Evolutionary conservation across 2,113 vertebrate species (phyloP).

Genomic region (Syngnathus typhle): DNA sequence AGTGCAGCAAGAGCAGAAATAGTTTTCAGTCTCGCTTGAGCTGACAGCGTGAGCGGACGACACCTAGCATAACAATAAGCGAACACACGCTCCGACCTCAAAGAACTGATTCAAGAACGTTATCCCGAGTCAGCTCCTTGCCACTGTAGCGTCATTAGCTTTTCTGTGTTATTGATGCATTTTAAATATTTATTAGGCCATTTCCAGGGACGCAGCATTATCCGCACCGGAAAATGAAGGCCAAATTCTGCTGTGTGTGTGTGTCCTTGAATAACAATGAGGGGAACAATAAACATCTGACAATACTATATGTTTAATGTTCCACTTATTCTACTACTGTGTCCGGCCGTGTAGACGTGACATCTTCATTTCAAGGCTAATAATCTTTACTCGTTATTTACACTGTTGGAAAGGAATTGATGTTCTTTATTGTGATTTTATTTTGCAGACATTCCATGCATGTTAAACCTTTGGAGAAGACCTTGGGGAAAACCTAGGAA

Average conservation of each 20-base stretch:
- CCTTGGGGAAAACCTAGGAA: neutral
- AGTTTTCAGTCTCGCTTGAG: slow-evolving; percentile 12
- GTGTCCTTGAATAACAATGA: slow-evolving; percentile 41
- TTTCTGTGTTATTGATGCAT: slow-evolving; percentile 45
- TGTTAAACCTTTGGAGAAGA: neutral
- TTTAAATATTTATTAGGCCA: slow-evolving; percentile 60
- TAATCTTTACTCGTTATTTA: too few species aligned
- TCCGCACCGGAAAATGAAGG: slow-evolving; percentile 35
- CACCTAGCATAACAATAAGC: slow-evolving; percentile 7
- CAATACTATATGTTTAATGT: slow-evolving; percentile 2
- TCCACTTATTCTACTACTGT: neutral
- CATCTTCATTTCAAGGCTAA: too few species aligned
- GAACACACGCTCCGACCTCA: slow-evolving; percentile 8
- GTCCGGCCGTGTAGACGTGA: too few species aligned
- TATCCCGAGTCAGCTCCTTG: slow-evolving; percentile 37
- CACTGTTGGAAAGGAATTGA: too few species aligned
- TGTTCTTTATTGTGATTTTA: too few species aligned
- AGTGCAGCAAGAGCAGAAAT: slow-evolving; percentile 15
- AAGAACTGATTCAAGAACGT: slow-evolving; percentile 9
- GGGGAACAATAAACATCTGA: slow-evolving; percentile 13
- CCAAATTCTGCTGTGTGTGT: slow-evolving; percentile 9
- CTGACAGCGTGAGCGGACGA: slow-evolving; percentile 18
- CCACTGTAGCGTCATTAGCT: slow-evolving; percentile 50
- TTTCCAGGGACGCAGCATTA: slow-evolving; percentile 34
- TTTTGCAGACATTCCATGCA: neutral